These are phyloP conservation scores for Nycteola revayana DNA, from an alignment of 2,888 invertebrate species.

Conservation along the genomic window DNA sequence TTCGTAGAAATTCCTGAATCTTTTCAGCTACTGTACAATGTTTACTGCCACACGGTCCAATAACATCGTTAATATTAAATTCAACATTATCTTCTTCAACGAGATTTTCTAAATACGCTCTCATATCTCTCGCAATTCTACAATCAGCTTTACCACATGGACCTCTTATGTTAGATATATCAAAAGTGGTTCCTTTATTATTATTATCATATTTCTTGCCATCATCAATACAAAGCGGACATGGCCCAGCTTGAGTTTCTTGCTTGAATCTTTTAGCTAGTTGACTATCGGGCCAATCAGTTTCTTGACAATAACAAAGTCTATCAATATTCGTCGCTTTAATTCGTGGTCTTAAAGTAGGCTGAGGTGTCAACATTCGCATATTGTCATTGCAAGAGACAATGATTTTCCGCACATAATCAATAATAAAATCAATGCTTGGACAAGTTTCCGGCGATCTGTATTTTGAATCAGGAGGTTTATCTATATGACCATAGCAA, in stretches of 20 bases:
- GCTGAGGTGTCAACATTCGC: slow-evolving; percentile 71
- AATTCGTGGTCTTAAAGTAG: slow-evolving; percentile 60
- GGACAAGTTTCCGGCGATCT: slow-evolving; percentile 66
- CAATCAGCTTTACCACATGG: slow-evolving; percentile 72
- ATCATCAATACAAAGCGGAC: slow-evolving; percentile 58
- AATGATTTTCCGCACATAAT: slow-evolving; percentile 69
- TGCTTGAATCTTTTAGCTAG: slow-evolving; percentile 62
- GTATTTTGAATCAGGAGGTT: slow-evolving; percentile 63
- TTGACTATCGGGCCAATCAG: slow-evolving; percentile 59
- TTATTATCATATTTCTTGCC: slow-evolving; percentile 37
- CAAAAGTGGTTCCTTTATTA: slow-evolving; percentile 45
- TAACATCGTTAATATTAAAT: slow-evolving; percentile 55
- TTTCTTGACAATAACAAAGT: slow-evolving; percentile 67
- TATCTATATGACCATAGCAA: slow-evolving; percentile 63
- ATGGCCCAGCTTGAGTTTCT: slow-evolving; percentile 54
- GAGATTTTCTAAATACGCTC: slow-evolving; percentile 65
- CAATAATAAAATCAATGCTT: slow-evolving; percentile 62
- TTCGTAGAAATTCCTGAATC: slow-evolving; percentile 63
- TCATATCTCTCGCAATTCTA: slow-evolving; percentile 65
- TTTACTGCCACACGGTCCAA: slow-evolving; percentile 73
- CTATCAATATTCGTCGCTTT: slow-evolving; percentile 73
- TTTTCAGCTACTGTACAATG: slow-evolving; percentile 62
- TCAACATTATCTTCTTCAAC: slow-evolving; percentile 63
- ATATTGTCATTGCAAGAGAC: slow-evolving; percentile 74
- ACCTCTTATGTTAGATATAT: slow-evolving; percentile 68